Evolutionary conservation across 2,797 vertebrate species (phyloP), one percentile per base, ranked within the genome.

Genomic region (Sciurus carolinensis): DNA sequence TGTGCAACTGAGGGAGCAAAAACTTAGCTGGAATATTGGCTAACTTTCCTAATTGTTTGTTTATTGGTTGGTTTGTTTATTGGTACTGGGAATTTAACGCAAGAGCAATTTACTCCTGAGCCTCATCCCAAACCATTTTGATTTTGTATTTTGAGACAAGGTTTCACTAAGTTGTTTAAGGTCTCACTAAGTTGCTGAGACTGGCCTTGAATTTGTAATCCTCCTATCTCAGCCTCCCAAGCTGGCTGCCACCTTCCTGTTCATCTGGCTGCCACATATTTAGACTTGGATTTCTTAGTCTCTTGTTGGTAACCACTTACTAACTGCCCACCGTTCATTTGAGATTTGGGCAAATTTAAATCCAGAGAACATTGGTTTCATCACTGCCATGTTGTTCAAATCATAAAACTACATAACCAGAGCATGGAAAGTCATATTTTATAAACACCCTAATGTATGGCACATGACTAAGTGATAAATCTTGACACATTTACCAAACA

Each of bases 401-500:
- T 97, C 98, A 92, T 96, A 98, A 97, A 98, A 97, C 91, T 79
- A 87, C 94, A 97, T 96, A 98, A 98, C 97, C 98, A 97, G 96
- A 98, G 97, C 97, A 97, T 95, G 59, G 98, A 98, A 98, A 98
- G 98, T 97, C 44, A 72, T 98, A 97, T 98, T 98, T 98, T 98
- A 98, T 99, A 99, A 99, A 99, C 98, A 98, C 87, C 95, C 97
- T 98, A 98, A 98, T 97, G 97, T 95, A 97, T 97, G 98, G 98
- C 98, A 98, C 98, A 98, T 97, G 98, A 98, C 98, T 98, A 98
- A 98, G 97, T 98, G 98, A 98, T 98, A 97, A 98, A 97, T 98
- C 98, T 98, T 99, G 98, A 98, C 98, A 99, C 97, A 96, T 98
- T 98, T 98, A 99, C 98, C 98, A 98, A 99, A 99, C 98, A 98